Conservation (phyloP, 2,888 invertebrate species). For the Thymelicus lineola region DNA sequence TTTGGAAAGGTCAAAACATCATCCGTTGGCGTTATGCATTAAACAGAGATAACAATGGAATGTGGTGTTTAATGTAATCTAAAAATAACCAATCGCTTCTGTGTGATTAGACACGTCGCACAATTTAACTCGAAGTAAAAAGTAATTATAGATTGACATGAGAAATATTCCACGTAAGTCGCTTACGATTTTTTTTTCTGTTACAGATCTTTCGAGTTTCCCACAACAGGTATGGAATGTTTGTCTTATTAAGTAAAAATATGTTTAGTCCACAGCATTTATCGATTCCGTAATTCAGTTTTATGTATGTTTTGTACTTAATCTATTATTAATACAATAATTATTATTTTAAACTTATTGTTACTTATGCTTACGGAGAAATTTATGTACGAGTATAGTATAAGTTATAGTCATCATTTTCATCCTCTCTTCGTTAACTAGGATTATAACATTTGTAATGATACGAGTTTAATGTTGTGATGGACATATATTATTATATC, state of each 20-base stretch:
- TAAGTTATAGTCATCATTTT: too few relatives aligned
- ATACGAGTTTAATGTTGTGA: background rate
- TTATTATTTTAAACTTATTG: too few relatives aligned
- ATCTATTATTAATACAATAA: too few relatives aligned
- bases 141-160: constrained; percentile 11
- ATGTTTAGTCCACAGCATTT: too few relatives aligned
- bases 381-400: too few relatives aligned
- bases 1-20: background rate
- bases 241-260: background rate
- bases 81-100: background rate
- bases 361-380: too few relatives aligned
- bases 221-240: constrained; percentile 27
- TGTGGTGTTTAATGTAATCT: background rate
- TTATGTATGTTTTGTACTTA: too few relatives aligned
- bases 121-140: constrained; percentile 8
- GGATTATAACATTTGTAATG: background rate
- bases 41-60: background rate
- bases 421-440: background rate
- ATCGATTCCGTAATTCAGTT: too few relatives aligned
- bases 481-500: constrained; percentile 28
- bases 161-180: constrained; percentile 15
- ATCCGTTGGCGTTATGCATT: background rate
- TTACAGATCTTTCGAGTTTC: constrained; percentile 34
- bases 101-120: background rate
- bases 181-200: constrained; percentile 24